These are phyloP conservation scores for Drosophila malerkotliana DNA, from an alignment of 1,140 invertebrate genomes.

Conservation along the genomic window DNA sequence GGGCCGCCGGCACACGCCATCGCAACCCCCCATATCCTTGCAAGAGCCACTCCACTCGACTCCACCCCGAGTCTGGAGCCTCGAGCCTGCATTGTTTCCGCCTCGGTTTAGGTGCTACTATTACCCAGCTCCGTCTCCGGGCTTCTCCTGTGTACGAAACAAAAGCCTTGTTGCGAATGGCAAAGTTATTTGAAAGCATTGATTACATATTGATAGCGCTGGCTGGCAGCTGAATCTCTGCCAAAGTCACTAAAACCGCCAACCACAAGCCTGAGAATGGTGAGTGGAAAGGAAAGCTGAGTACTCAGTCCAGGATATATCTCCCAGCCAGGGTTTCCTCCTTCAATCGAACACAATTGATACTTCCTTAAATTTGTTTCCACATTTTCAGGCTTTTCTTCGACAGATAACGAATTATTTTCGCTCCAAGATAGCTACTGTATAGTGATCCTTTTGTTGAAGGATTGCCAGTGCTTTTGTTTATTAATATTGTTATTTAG, in stretches of 20 bases:
- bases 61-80: neutral
- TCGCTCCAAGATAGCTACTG: neutral
- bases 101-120: conserved; percentile 40
- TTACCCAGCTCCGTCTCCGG: conserved; percentile 52
- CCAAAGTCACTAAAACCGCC: conserved; percentile 31
- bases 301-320: neutral
- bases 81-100: conserved; percentile 50
- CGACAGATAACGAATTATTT: conserved; percentile 55
- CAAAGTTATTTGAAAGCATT: conserved; percentile 77
- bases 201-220: conserved; percentile 68
- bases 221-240: conserved; percentile 7
- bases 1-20: conserved; percentile 36
- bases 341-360: conserved; percentile 49
- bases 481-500: too few relatives aligned
- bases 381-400: conserved; percentile 16
- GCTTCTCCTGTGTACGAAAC: conserved; percentile 64
- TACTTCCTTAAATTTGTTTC: conserved; percentile 54
- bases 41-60: conserved; percentile 6
- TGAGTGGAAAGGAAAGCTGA: neutral
- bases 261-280: conserved; percentile 13
- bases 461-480: too few relatives aligned
- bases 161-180: conserved; percentile 74
- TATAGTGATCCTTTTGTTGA: too few relatives aligned
- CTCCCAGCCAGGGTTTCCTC: neutral
- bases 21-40: conserved; percentile 8